A percentile compares a stretch with the other conserved stretches of the same genome.
phyloP scores from a whole-genome alignment of 1,140 invertebrate species.

The Bombus pyrosoma region DNA sequence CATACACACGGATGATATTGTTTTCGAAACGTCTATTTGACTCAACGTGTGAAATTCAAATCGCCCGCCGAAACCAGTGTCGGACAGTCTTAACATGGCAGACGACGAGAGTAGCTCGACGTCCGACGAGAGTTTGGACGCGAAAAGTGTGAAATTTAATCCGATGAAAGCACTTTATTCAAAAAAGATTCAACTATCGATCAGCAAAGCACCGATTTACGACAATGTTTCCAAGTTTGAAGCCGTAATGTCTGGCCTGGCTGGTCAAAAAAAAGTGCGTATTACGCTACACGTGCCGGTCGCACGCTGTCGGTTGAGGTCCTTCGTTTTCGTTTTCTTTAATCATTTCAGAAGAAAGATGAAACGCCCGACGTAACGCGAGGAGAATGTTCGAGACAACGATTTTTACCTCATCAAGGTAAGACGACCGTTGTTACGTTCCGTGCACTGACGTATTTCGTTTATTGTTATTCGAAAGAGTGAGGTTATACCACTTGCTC shows the following conservation, averaged over 20 bases:
- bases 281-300: neutral
- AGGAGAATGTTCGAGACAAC: conserved; percentile 56
- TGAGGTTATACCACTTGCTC: conserved; percentile 35
- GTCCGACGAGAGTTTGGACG: conserved; percentile 85
- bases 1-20: no score
- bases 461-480: neutral
- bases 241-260: conserved; percentile 61
- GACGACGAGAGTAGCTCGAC: conserved; percentile 67
- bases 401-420: conserved; percentile 81
- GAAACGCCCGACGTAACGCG: neutral
- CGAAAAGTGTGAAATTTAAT: conserved; percentile 86
- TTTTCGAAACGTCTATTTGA: neutral
- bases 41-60: neutral
- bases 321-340: conserved; percentile 18
- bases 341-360: conserved; percentile 58
- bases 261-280: conserved; percentile 43
- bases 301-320: neutral
- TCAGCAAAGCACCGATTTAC: conserved; percentile 83
- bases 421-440: conserved; percentile 57
- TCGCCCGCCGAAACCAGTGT: neutral
- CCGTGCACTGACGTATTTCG: no score
- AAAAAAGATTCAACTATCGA: conserved; percentile 82
- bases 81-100: conserved; percentile 69
- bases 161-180: conserved; percentile 86
- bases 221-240: conserved; percentile 86